Evolutionary conservation across 92 coral and sea anemone species (phyloP), one percentile per base, ranked within the genome.

Genomic region (Nematostella vectensis): DNA sequence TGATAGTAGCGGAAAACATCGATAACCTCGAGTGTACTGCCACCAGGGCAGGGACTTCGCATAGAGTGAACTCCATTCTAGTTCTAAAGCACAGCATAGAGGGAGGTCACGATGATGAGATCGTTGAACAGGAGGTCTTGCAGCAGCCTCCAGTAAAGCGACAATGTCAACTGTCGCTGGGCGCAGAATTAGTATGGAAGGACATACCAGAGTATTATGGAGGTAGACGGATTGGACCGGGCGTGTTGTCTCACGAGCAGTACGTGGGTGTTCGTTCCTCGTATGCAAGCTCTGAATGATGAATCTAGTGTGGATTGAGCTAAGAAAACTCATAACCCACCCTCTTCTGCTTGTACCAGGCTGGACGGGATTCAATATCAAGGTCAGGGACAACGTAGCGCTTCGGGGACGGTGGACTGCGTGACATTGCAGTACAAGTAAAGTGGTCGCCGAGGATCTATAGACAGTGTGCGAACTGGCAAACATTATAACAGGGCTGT

Each of bases 321-420:
- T 83, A 8, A 71, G 89, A 57, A 82, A 77, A 58, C 72, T 82
- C 31, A 31, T 57, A 38, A 77, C 75, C 1, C 80, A 82, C 57
- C 81, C 91, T 18, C 53, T 82, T 54, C 59, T 82, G 57, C 66
- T 83, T 27, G 83, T 82, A 31, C 89, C 84, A 47, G 81, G 81
- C 17, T 83, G 85, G 85, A 83, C 93, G 18, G 91, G 81, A 26
- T 83, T 83, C 48, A 57, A 71, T 51, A 83, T 83, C 25, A 63
- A 72, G 52, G 55, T 63, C 44, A 44, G 85, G 4, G 75, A 77
- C 55, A 60, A 60, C 45, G 54, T 83, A 25, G 73, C 61, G 82
- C 33, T 81, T 81, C 53, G 82, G 74, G 20, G 88, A 81, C 39
- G 88, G 82, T 64, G 78, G 88, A 24, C 77, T 81, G 30, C 38